Evolutionary conservation across 30 jellyfish, hydroid and myxozoan species (phyloP), one percentile per base, ranked within the genome.

Genomic region (Sanderia malayensis): DNA sequence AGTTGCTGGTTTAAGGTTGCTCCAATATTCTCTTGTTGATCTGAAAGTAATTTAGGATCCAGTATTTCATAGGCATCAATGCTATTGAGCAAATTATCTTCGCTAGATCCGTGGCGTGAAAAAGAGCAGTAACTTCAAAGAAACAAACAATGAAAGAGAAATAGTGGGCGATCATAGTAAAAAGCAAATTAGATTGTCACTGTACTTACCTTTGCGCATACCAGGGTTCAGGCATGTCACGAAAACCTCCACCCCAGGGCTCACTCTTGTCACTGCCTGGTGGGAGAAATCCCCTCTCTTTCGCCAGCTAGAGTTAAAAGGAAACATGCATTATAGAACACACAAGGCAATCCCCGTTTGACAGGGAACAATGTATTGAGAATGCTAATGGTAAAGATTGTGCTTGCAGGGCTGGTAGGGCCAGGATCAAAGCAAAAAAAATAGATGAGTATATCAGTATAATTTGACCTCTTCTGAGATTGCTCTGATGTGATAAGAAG

Each of bases 401-500:
- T n/a, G n/a, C n/a, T n/a, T n/a, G n/a, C n/a, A n/a, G n/a, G n/a
- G n/a, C n/a, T n/a, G n/a, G n/a, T n/a, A n/a, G n/a, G n/a, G n/a
- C n/a, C n/a, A n/a, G n/a, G n/a, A n/a, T n/a, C n/a, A n/a, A n/a
- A n/a, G n/a, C n/a, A n/a, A n/a, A n/a, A n/a, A n/a, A n/a, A n/a
- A n/a, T n/a, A n/a, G n/a, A n/a, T n/a, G n/a, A n/a, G n/a, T n/a
- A 37, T 4, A 4, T 37, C 52, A 37, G 13, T 4, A 6, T 37
- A 37, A 4, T 4, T 28, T 46, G 46, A 49, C 84, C 84, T 71
- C 84, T 71, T 71, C 84, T 2, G 84, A 64, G 20, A 75, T 33
- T 32, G 78, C 87, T 58, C 87, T 60, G 70, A 75, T 75, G 46
- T 75, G 87, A 70, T 75, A 75, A 1, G 87, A 57, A 15, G 37